Base-by-base conservation (phyloP, 2,797 vertebrate genomes). In the Sylvilagus floridanus region DNA sequence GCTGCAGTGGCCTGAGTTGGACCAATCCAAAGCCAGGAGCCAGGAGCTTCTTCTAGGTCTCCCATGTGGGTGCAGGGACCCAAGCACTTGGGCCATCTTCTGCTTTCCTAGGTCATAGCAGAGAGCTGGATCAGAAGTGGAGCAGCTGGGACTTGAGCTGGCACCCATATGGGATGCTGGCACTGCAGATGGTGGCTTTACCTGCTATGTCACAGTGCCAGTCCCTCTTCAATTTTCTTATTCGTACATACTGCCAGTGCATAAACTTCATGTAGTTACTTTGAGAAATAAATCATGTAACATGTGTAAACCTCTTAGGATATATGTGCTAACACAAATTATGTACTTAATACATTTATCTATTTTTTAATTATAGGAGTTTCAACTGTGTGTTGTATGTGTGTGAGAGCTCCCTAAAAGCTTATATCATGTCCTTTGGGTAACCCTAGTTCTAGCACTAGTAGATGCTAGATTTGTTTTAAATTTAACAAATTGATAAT, bases 311-410 rank as follows among this genome's bases (percentile, higher is more conserved):
- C 0, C 5, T 79, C 5, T 75, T 83, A 69, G 32, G 16, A 69
- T 22, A 65, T 65, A 62, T 69, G 65, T 1, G 26, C 3, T 57
- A 28, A 63, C 3, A 83, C 10, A 28, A 28, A 30, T 69, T 71
- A 84, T 30, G 17, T 62, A 57, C 26, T 84, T 3, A 62, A 71
- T 81, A 37, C 3, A 75, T 37, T 35, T 35, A 73, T 79, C 10
- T 95, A 24, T 52, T 92, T 83, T 72, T 84, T 63, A 88, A 88
- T 69, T 87, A 6, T 24, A 91, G 24, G 3, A 3, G 21, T 84
- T 95, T 84, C 6, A 26, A 35, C 37, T 68, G 22, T 32, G n/a
- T 71, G 32, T 19, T 79, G 21, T 76, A 8, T 57, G 21, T 79
- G 19, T 65, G 3, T 68, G 2, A 65, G 24, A 57, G 28, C 11